Percentiles rank a stretch among this genome's conserved stretches.
phyloP scores from a whole-genome alignment of 1,140 invertebrate genomes.

The Sitobion miscanthi region DNA sequence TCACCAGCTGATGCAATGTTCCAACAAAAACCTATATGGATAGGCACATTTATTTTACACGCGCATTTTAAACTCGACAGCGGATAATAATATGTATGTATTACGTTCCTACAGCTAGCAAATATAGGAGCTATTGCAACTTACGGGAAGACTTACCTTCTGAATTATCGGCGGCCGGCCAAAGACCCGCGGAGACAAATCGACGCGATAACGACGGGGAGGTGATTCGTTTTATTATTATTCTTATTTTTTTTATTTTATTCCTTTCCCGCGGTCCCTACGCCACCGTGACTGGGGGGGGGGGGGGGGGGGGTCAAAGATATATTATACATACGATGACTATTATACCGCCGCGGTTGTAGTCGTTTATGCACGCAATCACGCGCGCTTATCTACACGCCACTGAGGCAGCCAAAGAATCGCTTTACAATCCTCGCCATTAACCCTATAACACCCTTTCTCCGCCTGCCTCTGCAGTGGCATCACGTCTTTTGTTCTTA shows the following conservation, averaged over 20 bases:
- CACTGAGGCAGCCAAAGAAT: conserved; percentile 7
- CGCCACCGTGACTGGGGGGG: background rate
- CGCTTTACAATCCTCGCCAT: conserved; percentile 57
- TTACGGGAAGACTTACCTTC: background rate
- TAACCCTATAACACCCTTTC: conserved; percentile 38
- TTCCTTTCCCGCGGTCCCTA: background rate
- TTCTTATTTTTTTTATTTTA: conserved; percentile 6
- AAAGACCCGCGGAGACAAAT: conserved; percentile 28
- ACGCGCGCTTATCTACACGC: conserved; percentile 37
- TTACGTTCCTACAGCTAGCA: background rate
- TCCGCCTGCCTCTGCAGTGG: background rate
- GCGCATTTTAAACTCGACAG: background rate
- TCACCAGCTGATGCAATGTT: background rate
- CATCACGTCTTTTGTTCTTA: conserved; percentile 53
- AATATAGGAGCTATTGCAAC: background rate
- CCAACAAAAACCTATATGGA: background rate
- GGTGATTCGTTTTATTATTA: conserved; percentile 26
- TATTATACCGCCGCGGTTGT: background rate
- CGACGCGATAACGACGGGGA: conserved; percentile 35
- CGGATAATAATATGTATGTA: background rate
- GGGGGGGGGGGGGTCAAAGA: background rate
- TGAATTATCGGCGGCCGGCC: background rate
- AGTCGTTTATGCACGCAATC: conserved; percentile 50
- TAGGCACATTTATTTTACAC: background rate
- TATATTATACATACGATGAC: background rate